Evolutionary conservation across 1,140 invertebrate genomes (phyloP), one percentile per base, ranked within the genome.

Genomic region (Philaenus spumarius): DNA sequence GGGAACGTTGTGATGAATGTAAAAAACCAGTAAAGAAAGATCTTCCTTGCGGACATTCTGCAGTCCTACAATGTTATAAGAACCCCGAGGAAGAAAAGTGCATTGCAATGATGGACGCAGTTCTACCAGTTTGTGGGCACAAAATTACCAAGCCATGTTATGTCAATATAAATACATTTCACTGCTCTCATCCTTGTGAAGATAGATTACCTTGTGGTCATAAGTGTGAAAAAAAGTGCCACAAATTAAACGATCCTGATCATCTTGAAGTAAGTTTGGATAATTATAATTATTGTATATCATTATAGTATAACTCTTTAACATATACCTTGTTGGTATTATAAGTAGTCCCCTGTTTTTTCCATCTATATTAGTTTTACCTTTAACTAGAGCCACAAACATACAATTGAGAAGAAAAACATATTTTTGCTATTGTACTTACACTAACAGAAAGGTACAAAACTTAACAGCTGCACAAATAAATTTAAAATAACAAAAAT

Each of bases 31-130:
- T 80, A 3, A 20, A 60, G 12, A 73, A 73, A 55, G 58, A 37
- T 3, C 67, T 82, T 22, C 69, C 67, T 1, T 82, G 80, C 65
- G 73, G 71, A 0, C 80, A 82, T 60, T 35, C 59, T 2, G 66
- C 60, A 45, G 26, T 60, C 0, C 53, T 79, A 7, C 62, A 42
- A 2, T 80, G 50, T 19, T 35, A 53, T 37, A 7, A 39, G 30
- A 35, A 53, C 9, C 50, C 50, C 15, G 50, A 30, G 11, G 11
- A 22, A 4, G n/a, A 19, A n/a, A 37, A 20, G 7, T 53, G 50
- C 19, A 1, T n/a, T 17, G 50, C 12, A 22, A 17, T 19, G 37
- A 19, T 53, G 9, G 15, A n/a, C 7, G 35, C 34, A 15, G 37
- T 22, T 11, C 30, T 19, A 14, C 50, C 50, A 7, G 30, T 7